Percentiles rank a stretch among this genome's conserved stretches.
phyloP scores from a whole-genome alignment of 2,888 invertebrate species.

The Galeopsomyia nigrocyanea region DNA sequence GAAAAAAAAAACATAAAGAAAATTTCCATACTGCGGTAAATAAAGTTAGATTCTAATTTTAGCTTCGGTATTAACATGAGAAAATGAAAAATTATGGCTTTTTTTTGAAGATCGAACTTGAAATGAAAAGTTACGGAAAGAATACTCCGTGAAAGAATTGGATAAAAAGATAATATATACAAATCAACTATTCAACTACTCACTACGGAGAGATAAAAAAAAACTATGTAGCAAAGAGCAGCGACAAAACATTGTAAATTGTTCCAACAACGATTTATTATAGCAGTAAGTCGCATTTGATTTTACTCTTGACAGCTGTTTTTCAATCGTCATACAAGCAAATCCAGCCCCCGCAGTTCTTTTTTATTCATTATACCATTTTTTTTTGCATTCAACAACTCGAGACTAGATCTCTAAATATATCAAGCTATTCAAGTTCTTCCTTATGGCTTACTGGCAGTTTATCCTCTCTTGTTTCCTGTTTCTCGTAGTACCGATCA shows the following conservation, averaged over 20 bases:
- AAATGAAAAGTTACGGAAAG: too few species aligned
- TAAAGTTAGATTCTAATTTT: too few species aligned
- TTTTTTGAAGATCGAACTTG: too few species aligned
- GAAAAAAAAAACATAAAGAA: too few species aligned
- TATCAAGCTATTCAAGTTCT: slow-evolving; percentile 43
- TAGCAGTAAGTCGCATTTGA: slow-evolving; percentile 49
- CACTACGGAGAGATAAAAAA: slow-evolving; percentile 22
- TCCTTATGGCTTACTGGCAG: slow-evolving; percentile 39
- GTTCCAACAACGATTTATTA: slow-evolving; percentile 50
- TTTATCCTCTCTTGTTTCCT: slow-evolving; percentile 34
- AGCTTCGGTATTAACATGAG: too few species aligned
- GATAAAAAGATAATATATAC: slow-evolving; percentile 4
- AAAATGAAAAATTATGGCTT: too few species aligned
- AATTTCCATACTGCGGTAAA: too few species aligned
- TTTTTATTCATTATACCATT: slow-evolving; percentile 13
- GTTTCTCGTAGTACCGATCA: slow-evolving; percentile 21
- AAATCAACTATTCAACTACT: slow-evolving; percentile 10
- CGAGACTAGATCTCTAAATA: slow-evolving; percentile 46
- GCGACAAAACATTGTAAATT: slow-evolving; percentile 40
- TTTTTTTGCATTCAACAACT: slow-evolving; percentile 22
- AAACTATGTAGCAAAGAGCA: slow-evolving; percentile 18
- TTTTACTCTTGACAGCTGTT: slow-evolving; percentile 43
- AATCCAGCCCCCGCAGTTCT: slow-evolving; percentile 41
- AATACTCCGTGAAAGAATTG: too few species aligned
- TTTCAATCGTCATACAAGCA: slow-evolving; percentile 39